phyloP scores from a whole-genome alignment of 1,140 invertebrate genomes.

The Riptortus pedestris region DNA sequence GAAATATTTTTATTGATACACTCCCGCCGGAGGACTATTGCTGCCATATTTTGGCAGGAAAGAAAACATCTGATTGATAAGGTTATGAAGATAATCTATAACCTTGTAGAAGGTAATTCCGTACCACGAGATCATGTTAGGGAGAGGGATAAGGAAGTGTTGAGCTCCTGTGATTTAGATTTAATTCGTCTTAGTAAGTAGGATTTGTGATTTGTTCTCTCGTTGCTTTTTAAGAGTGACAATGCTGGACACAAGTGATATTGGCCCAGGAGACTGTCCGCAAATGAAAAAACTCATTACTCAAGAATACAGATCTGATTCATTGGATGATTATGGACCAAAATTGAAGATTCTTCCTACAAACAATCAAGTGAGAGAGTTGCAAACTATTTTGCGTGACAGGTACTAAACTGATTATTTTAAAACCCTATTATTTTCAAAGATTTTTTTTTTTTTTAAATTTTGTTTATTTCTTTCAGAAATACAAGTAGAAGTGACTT shows the following conservation, averaged over 20 bases:
- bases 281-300: not conserved
- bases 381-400: slow-evolving; percentile 90
- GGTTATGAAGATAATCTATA: not conserved
- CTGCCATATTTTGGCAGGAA: slow-evolving; percentile 8
- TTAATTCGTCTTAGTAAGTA: not conserved
- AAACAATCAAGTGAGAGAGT: slow-evolving; percentile 82
- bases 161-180: not conserved
- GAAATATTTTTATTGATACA: not conserved
- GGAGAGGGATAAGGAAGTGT: not conserved
- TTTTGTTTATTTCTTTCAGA: slow-evolving; percentile 46
- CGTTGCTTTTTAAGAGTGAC: too few relatives aligned
- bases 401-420: slow-evolving; percentile 53
- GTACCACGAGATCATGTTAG: not conserved
- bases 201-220: too few relatives aligned
- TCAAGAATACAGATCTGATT: not conserved
- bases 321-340: slow-evolving; percentile 51
- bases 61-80: not conserved
- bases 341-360: slow-evolving; percentile 70
- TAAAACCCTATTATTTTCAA: not conserved
- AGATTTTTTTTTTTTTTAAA: not conserved
- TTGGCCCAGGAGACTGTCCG: not conserved
- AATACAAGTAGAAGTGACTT: slow-evolving; percentile 90
- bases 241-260: not conserved
- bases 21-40: not conserved
- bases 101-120: not conserved